Percentiles rank a stretch among this genome's conserved stretches.
phyloP scores from a whole-genome alignment of 2,888 invertebrate species.

The Prosopocoilus inquinatus region DNA sequence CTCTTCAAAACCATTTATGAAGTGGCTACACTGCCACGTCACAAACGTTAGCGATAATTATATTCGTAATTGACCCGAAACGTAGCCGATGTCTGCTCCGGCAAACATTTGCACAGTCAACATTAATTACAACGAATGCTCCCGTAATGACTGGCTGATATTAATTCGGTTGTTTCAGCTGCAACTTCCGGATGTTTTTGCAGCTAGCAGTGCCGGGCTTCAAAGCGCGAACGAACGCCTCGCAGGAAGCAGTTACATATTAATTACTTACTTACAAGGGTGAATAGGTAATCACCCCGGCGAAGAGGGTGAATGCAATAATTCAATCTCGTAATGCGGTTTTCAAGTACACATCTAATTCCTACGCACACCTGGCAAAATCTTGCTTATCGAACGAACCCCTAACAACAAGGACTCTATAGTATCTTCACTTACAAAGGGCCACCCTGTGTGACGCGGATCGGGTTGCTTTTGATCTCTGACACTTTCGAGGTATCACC shows the following conservation, averaged over 20 bases:
- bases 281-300: conserved; percentile 28
- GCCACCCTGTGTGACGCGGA: conserved; percentile 19
- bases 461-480: conserved; percentile 36
- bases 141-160: conserved; percentile 9
- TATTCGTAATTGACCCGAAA: conserved; percentile 14
- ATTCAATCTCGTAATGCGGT: background rate
- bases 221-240: background rate
- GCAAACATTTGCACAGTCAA: conserved; percentile 14
- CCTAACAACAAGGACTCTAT: background rate
- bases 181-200: conserved; percentile 3
- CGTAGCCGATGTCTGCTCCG: background rate
- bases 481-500: background rate
- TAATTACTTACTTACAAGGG: conserved; percentile 29
- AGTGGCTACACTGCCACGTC: background rate
- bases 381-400: background rate
- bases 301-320: background rate
- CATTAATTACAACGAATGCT: conserved; percentile 14
- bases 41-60: conserved; percentile 11
- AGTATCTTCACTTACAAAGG: background rate
- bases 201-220: background rate
- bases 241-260: conserved; percentile 14
- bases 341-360: background rate
- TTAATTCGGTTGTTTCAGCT: conserved; percentile 10
- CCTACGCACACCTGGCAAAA: background rate
- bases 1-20: background rate